Evolutionary conservation across 2,888 invertebrate species (phyloP), one percentile per base, ranked within the genome.

Genomic region (Raillietiella orientalis): DNA sequence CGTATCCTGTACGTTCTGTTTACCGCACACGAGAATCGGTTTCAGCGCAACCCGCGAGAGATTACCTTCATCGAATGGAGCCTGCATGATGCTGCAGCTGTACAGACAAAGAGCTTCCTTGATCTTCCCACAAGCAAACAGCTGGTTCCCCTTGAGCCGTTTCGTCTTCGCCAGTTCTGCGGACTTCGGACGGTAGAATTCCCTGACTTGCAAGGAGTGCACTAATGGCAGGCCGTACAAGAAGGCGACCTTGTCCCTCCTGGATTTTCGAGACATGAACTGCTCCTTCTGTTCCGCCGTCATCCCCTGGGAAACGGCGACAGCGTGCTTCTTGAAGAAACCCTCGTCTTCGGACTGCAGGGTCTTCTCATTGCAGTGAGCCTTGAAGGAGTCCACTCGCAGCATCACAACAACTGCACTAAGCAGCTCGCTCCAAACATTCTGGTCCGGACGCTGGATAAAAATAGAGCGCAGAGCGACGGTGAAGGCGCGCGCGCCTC

Each of bases 341-440:
- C 72, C 72, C 36, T 62, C 59, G 30, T 55, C 52, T 35, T 63
- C 59, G 1, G 69, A 63, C 42, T 65, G 67, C 0, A 74, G 52
- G 0, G 72, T 74, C 30, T 61, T 58, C 36, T 60, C 56, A 37
- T 66, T 69, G 45, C 72, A 74, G 17, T 59, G 52, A 12, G 53
- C 49, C 17, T 62, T 58, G 39, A 61, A 69, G 24, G n/a, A n/a
- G n/a, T n/a, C n/a, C n/a, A n/a, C n/a, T n/a, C n/a, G n/a, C n/a
- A n/a, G n/a, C n/a, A n/a, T n/a, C n/a, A n/a, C n/a, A n/a, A n/a
- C n/a, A n/a, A n/a, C n/a, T n/a, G n/a, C n/a, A n/a, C n/a, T n/a
- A n/a, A n/a, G n/a, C n/a, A n/a, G n/a, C n/a, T n/a, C n/a, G n/a
- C n/a, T n/a, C n/a, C n/a, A n/a, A n/a, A n/a, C n/a, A n/a, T n/a